These are phyloP conservation scores for Epirrita christyi DNA, from an alignment of 2,888 invertebrate species.

Conservation along the genomic window DNA sequence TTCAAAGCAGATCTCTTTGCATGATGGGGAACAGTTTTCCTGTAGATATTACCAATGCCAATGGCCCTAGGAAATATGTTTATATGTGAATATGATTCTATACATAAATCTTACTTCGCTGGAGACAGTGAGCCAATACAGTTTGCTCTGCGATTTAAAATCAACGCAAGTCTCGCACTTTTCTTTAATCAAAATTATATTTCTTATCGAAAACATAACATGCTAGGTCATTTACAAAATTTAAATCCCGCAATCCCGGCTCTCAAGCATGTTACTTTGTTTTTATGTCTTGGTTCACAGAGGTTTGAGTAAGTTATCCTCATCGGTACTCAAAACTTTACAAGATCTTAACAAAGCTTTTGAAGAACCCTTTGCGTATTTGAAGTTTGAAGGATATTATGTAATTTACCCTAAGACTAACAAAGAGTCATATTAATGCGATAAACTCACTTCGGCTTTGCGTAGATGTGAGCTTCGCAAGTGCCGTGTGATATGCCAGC, in stretches of 20 bases:
- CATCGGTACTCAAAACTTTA: conserved; percentile 11
- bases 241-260: not conserved
- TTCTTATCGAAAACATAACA: no score
- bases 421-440: conserved; percentile 12
- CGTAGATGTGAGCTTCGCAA: conserved; percentile 53
- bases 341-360: conserved; percentile 12
- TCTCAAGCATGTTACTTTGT: not conserved
- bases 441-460: conserved; percentile 49
- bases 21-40: no score
- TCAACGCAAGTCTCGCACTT: not conserved
- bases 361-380: conserved; percentile 15
- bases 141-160: conserved; percentile 29
- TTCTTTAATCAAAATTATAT: not conserved
- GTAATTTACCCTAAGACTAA: conserved; percentile 11
- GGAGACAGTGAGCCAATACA: conserved; percentile 24
- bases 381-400: conserved; percentile 9
- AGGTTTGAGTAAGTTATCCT: conserved; percentile 2
- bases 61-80: conserved; percentile 26
- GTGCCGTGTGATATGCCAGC: conserved; percentile 69
- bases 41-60: conserved; percentile 26
- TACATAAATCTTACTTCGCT: conserved; percentile 30
- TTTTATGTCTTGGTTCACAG: not conserved
- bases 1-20: no score
- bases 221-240: not conserved
- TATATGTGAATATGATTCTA: not conserved